A percentile compares a stretch with the other conserved stretches of the same genome.
These are phyloP conservation scores for Haemorhous mexicanus DNA, from an alignment of 2,113 vertebrate genomes.

Conservation along the genomic window DNA sequence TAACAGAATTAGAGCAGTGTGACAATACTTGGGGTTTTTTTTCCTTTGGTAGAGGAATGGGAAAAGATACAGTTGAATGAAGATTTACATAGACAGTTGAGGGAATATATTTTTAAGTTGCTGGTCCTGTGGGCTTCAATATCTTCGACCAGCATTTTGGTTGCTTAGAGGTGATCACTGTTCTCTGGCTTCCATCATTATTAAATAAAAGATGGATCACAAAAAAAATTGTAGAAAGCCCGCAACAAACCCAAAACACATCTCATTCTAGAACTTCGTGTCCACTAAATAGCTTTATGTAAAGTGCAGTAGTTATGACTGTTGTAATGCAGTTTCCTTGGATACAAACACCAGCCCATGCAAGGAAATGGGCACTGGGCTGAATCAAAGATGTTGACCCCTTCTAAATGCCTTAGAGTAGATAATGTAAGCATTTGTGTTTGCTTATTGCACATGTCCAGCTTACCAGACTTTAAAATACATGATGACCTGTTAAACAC, in stretches of 20 bases:
- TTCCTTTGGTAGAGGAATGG: background rate
- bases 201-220: background rate
- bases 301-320: background rate
- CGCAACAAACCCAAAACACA: fast-evolving
- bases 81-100: background rate
- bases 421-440: background rate
- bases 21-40: background rate
- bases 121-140: background rate
- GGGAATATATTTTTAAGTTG: background rate
- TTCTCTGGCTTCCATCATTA: background rate
- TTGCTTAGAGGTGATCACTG: background rate
- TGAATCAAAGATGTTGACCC: background rate
- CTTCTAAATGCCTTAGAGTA: background rate
- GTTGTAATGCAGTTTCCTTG: background rate
- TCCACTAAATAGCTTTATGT: background rate
- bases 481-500: background rate
- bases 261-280: background rate
- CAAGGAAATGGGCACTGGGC: background rate
- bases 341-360: background rate
- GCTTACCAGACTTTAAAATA: background rate
- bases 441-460: background rate
- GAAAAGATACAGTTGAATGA: background rate
- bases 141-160: fast-evolving
- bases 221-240: background rate
- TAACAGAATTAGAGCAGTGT: background rate